Evolutionary conservation across 2,797 vertebrate species (phyloP), one percentile per base, ranked within the genome.

Genomic region (Melanotaenia parkinsoni): DNA sequence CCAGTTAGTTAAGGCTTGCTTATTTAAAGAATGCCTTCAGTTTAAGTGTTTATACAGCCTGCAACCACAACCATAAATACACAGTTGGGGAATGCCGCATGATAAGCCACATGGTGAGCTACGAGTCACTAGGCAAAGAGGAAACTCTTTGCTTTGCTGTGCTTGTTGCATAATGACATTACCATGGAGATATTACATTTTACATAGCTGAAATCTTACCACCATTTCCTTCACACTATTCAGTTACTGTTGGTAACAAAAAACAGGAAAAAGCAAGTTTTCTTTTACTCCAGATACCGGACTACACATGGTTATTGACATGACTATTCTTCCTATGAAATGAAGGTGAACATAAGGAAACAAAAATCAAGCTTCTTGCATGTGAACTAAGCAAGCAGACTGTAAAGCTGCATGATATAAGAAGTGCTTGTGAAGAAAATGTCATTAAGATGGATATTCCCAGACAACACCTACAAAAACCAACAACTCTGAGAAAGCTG

Each of bases 21-120:
- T 66, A 69, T 75, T 80, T 79, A 62, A 77, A 85, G 66, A 82
- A 45, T 7, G 68, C 30, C 53, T 83, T 79, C 68, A 83, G 58
- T 80, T 76, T 83, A 35, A 71, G 22, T 71, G 37, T 71, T 77
- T 24, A 71, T 12, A 76, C 59, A 71, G 72, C 45, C 33, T n/a
- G 32, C 32, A 68, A 38, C 64, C 79, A 70, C 32, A 62, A 35
- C 56, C 38, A 72, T 35, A 66, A 71, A 82, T 75, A 89, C 63
- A 85, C 70, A 80, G 45, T 0, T 61, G 67, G 16, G 53, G 40
- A 74, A 71, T 60, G 56, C 58, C 85, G 62, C 70, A 79, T 78
- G 79, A 80, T 67, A 40, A 72, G 65, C 53, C 87, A 67, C 78
- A 76, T 82, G 82, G 86, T 58, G 51, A 81, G 59, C 47, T 37